Evolutionary conservation across 1,140 invertebrate genomes (phyloP), one percentile per base, ranked within the genome.

Genomic region (Neodiprion lecontei): DNA sequence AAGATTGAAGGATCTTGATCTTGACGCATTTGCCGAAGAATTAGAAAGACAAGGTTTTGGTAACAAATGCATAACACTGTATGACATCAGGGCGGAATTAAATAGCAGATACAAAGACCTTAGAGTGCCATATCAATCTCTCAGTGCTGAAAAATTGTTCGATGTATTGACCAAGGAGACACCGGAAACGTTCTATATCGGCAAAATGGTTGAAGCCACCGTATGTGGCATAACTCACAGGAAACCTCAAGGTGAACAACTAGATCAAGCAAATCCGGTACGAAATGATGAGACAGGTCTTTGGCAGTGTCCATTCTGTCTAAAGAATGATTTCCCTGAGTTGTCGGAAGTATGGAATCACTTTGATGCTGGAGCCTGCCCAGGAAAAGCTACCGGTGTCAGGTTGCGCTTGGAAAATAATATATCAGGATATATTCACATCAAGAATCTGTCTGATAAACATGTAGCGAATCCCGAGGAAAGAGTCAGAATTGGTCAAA

Each of bases 1-100:
- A 79, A 91, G 96, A 80, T 89, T 99, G 0, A 98, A 98, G 85
- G 98, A 99, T 87, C 89, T 99, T 8, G 98, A 99, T 91, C 89
- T 99, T 48, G 98, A 99, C 88, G 98, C 98, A 0, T 99, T 99
- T 87, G 98, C 98, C 11, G 96, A 98, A 79, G 98, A 99, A 89
- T 89, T 99, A 69, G 95, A 99, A 83, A 91, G 97, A 77, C 98
- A 99, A 89, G 94, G 96, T 7, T 98, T 97, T 84, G 98, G 98
- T 9, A 98, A 99, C 83, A 99, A 99, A 84, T 96, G 95, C 80
- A 98, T 98, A 14, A 99, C 98, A 0, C 86, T 99, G 48, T 99
- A 99, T 82, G 98, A 99, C 83, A 99, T 99, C 72, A 89, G 98
- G 76, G 96, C 96, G 0, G 99, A 99, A 89, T 89, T 99, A 76